phyloP scores from a whole-genome alignment of 2,888 invertebrate genomes.

The Cinara cedri region DNA sequence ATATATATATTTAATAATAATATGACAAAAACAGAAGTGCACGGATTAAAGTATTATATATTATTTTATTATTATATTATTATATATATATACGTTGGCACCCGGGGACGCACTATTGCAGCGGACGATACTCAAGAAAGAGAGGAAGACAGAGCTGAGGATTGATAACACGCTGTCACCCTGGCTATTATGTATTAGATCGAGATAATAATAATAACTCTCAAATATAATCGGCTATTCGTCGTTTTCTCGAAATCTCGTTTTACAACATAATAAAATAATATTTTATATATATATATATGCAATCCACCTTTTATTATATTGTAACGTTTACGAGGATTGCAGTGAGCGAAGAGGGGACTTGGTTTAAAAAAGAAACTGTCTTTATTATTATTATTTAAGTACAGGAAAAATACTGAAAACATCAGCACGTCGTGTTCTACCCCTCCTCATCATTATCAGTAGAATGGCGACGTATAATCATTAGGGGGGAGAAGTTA shows the following conservation, averaged over 20 bases:
- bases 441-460: no score
- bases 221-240: slow-evolving; percentile 25
- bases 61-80: no score
- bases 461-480: no score
- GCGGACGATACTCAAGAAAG: neutral
- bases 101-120: neutral
- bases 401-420: no score
- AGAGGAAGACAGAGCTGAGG: neutral
- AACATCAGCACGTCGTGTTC: no score
- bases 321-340: no score
- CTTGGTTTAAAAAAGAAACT: no score
- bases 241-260: slow-evolving; percentile 14
- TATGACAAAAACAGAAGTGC: slow-evolving; percentile 49
- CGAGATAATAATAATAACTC: slow-evolving; percentile 29
- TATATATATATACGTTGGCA: neutral
- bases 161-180: neutral
- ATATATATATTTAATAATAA: slow-evolving; percentile 47
- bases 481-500: no score
- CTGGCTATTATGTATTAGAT: neutral
- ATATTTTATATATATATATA: no score
- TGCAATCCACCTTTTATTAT: no score
- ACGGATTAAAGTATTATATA: slow-evolving; percentile 10
- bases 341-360: no score
- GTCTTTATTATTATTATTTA: no score
- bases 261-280: slow-evolving; percentile 6